Conservation (phyloP, 1,140 invertebrate species). For the Helicorthomorpha holstii region DNA sequence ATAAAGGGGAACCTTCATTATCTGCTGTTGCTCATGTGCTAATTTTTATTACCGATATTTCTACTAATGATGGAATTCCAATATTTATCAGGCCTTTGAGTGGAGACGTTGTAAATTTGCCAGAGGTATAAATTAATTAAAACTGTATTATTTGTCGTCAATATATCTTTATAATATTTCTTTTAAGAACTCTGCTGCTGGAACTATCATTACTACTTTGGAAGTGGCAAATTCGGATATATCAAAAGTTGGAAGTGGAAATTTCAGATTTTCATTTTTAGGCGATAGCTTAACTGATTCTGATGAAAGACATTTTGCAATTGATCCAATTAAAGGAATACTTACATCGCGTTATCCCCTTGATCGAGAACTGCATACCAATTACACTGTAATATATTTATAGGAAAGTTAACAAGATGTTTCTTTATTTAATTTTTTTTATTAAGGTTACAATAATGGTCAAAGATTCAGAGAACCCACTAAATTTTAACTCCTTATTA, state of each 20-base stretch:
- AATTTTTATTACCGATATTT: slow-evolving; percentile 60
- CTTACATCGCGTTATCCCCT: slow-evolving; percentile 47
- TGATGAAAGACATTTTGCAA: slow-evolving; percentile 44
- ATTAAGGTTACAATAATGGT: slow-evolving; percentile 38
- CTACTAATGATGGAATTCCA: slow-evolving; percentile 64
- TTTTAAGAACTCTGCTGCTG: slow-evolving; percentile 45
- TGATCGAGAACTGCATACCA: slow-evolving; percentile 50
- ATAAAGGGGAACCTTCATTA: slow-evolving; percentile 42
- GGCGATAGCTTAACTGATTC: slow-evolving; percentile 39
- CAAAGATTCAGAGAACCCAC: slow-evolving; percentile 51
- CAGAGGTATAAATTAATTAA: slow-evolving; percentile 33
- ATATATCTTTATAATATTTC: slow-evolving; percentile 8
- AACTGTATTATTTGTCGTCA: not conserved
- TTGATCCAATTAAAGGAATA: slow-evolving; percentile 46
- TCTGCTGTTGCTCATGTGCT: slow-evolving; percentile 41
- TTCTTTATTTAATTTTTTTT: not conserved
- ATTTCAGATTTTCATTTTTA: slow-evolving; percentile 50
- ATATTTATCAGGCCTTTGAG: slow-evolving; percentile 48
- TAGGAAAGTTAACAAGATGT: too few relatives aligned
- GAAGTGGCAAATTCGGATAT: slow-evolving; percentile 61
- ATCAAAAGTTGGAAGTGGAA: slow-evolving; percentile 50
- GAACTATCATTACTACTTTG: slow-evolving; percentile 55
- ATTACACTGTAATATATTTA: slow-evolving; percentile 44
- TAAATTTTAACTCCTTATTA: slow-evolving; percentile 51
- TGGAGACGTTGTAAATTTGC: slow-evolving; percentile 49